phyloP scores from a whole-genome alignment of 2,888 invertebrate species.

The Epistrophe eligans region DNA sequence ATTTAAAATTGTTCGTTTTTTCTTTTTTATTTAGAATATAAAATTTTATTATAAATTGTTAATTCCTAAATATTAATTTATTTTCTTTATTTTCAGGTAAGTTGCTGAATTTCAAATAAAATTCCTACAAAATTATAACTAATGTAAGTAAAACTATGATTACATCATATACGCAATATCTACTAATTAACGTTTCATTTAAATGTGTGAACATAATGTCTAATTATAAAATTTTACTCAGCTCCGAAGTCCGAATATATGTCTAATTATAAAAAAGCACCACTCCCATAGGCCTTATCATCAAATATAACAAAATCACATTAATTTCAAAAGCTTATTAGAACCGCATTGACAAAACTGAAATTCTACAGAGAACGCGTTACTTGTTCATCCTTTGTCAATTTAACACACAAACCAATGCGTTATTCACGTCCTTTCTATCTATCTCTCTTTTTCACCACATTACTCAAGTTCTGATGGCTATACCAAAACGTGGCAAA shows the following conservation, averaged over 20 bases:
- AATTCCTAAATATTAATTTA: background rate
- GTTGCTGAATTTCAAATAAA: background rate
- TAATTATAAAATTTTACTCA: background rate
- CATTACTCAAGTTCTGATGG: constrained; percentile 32
- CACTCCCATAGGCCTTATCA: background rate
- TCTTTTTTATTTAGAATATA: no score
- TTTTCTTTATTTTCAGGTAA: constrained; percentile 43
- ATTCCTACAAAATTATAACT: background rate
- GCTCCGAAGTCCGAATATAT: background rate
- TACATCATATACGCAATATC: background rate
- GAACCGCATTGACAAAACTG: constrained; percentile 14
- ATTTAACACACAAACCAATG: constrained; percentile 17
- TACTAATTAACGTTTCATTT: background rate
- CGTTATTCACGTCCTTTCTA: constrained; percentile 14
- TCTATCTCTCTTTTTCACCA: background rate
- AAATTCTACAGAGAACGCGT: background rate
- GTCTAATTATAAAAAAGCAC: background rate
- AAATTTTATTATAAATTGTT: background rate
- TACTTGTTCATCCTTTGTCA: constrained; percentile 34
- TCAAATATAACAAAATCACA: constrained; percentile 28
- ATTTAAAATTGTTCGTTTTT: no score
- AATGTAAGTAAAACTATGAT: background rate
- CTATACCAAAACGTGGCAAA: constrained; percentile 44
- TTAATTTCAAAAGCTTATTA: constrained; percentile 66
- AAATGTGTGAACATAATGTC: background rate